Conservation (phyloP, 2,113 vertebrate genomes). For the Daboia siamensis region DNA sequence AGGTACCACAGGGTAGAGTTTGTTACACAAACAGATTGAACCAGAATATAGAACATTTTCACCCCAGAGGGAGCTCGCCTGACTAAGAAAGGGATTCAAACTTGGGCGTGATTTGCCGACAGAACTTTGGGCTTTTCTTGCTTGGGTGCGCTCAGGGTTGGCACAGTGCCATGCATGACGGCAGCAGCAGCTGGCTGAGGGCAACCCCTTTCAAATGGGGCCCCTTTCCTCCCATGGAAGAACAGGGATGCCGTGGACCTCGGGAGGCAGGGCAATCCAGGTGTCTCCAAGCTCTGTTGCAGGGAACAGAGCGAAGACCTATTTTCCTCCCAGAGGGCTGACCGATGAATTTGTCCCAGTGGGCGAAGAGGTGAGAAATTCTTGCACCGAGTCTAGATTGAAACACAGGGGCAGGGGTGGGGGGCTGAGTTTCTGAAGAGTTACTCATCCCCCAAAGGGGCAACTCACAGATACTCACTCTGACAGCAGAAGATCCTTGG, state of each 20-base stretch:
- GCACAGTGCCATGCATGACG: neutral
- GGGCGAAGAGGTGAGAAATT: neutral
- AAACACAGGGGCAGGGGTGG: rapidly evolving
- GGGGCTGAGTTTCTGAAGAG: neutral
- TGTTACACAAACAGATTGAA: neutral
- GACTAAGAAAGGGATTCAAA: neutral
- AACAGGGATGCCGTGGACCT: neutral
- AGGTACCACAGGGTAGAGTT: neutral
- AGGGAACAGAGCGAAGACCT: no score
- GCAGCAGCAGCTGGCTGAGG: neutral
- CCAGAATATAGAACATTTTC: neutral
- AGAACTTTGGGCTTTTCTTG: neutral
- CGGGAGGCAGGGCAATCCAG: neutral
- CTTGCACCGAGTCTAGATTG: neutral
- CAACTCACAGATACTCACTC: neutral
- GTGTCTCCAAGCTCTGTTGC: neutral
- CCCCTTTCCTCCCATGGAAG: neutral
- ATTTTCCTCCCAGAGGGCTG: neutral
- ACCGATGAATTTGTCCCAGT: neutral
- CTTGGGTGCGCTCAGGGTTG: neutral
- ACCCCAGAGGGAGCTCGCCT: neutral
- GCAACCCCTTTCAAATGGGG: neutral
- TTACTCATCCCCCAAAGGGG: neutral
- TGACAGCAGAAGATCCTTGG: neutral
- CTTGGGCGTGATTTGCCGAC: neutral